Conservation (phyloP, 2,888 invertebrate genomes). For the Bombylius major region DNA sequence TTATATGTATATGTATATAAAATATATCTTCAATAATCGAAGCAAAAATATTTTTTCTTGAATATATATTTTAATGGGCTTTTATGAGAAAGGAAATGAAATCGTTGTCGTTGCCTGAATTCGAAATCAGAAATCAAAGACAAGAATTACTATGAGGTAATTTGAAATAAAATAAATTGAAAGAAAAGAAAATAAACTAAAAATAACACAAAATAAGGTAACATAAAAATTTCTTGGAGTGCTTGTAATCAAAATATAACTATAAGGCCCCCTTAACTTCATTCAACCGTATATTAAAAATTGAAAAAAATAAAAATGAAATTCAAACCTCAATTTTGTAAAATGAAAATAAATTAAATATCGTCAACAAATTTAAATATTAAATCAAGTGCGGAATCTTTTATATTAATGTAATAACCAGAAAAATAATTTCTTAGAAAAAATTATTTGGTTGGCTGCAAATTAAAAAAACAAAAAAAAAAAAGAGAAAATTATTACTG, state of each 20-base stretch:
- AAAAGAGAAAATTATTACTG: neutral
- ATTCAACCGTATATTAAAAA: too few species aligned
- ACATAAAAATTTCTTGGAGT: too few species aligned
- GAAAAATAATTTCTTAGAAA: neutral
- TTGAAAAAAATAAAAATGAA: too few species aligned
- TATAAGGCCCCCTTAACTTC: too few species aligned
- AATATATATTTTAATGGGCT: conserved; percentile 13
- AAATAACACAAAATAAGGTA: too few species aligned
- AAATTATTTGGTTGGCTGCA: neutral
- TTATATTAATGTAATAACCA: neutral
- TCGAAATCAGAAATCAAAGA: conserved; percentile 11
- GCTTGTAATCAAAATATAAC: too few species aligned
- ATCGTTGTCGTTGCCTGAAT: conserved; percentile 12
- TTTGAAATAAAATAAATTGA: too few species aligned
- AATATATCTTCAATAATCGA: neutral
- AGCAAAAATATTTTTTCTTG: conserved; percentile 10
- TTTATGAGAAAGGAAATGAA: conserved; percentile 15
- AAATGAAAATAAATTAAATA: neutral
- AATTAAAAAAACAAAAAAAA: neutral
- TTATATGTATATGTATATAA: neutral
- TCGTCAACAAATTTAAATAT: neutral
- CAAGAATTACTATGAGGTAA: neutral
- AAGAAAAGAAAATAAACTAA: too few species aligned
- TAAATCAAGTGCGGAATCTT: neutral
- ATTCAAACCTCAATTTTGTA: too few species aligned